These are phyloP conservation scores for Sebastes cheni DNA, from an alignment of 2,797 vertebrate species.

Conservation along the genomic window DNA sequence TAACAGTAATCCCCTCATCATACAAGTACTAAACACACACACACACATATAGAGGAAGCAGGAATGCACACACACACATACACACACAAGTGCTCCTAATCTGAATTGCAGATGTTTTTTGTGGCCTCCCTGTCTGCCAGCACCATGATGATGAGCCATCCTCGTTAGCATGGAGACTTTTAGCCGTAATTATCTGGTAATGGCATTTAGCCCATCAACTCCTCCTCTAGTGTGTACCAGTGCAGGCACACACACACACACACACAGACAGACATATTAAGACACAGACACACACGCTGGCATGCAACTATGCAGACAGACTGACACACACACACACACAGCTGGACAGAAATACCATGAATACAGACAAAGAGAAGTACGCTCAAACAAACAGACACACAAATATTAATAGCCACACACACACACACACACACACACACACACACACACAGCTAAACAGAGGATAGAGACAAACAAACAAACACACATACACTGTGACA, in stretches of 20 bases:
- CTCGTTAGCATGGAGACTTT: conserved; percentile 70
- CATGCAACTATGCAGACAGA: background rate
- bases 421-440: conserved; percentile 4
- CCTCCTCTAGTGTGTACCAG: conserved; percentile 54
- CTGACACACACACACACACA: conserved; percentile 26
- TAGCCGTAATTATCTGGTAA: conserved; percentile 75
- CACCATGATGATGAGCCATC: conserved; percentile 54
- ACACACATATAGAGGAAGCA: background rate
- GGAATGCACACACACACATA: background rate
- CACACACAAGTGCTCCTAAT: conserved; percentile 41
- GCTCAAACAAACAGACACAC: conserved; percentile 5
- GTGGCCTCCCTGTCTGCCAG: conserved; percentile 50
- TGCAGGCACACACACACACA: conserved; percentile 6
- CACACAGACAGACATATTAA: background rate
- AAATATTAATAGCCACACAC: conserved; percentile 23
- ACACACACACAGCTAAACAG: background rate
- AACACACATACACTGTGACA: conserved; percentile 2
- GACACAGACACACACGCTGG: background rate
- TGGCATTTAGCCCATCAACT: conserved; percentile 73
- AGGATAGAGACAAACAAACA: conserved; percentile 16
- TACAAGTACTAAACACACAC: background rate
- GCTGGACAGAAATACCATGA: conserved; percentile 28
- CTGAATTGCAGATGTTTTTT: conserved; percentile 71
- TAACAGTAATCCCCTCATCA: conserved; percentile 17
- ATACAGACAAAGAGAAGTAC: conserved; percentile 20